These are phyloP conservation scores for Morone chrysops DNA, from an alignment of 2,113 vertebrate genomes.

Conservation along the genomic window DNA sequence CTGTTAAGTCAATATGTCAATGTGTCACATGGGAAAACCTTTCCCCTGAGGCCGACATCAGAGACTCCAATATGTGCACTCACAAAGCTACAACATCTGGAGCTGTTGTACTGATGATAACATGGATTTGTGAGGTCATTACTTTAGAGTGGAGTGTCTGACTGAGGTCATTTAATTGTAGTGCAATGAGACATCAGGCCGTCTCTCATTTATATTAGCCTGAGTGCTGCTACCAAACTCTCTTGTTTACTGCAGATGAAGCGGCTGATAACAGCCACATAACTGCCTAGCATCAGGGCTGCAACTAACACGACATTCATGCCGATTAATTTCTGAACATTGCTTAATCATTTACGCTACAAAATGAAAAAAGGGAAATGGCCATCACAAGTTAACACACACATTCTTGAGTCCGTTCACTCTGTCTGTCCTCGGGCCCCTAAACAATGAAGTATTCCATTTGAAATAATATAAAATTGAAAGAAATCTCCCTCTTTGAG, in stretches of 20 bases:
- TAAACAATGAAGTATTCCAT: not conserved
- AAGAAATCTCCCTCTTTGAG: not conserved
- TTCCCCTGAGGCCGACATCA: not conserved
- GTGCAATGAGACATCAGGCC: not conserved
- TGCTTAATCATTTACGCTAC: not conserved
- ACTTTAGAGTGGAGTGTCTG: not conserved
- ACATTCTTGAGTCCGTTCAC: not conserved
- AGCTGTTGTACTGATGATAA: not conserved
- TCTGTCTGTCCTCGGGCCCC: not conserved
- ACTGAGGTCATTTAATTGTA: constrained; percentile 20
- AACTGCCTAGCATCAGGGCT: not conserved
- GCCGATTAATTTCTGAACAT: not conserved
- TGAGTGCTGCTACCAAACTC: not conserved
- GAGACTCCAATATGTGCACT: constrained; percentile 2
- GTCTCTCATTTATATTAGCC: constrained; percentile 4
- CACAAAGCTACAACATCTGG: constrained; percentile 3
- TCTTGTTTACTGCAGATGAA: not conserved
- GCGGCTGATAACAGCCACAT: not conserved
- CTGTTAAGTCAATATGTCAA: constrained; percentile 13
- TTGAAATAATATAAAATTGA: not conserved
- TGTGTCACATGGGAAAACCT: not conserved
- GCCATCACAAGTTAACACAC: not conserved
- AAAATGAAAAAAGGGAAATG: not conserved
- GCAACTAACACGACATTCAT: not conserved
- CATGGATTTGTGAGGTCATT: not conserved